These are phyloP conservation scores for Melanaphis sacchari DNA, from an alignment of 1,140 invertebrate species.

Conservation along the genomic window DNA sequence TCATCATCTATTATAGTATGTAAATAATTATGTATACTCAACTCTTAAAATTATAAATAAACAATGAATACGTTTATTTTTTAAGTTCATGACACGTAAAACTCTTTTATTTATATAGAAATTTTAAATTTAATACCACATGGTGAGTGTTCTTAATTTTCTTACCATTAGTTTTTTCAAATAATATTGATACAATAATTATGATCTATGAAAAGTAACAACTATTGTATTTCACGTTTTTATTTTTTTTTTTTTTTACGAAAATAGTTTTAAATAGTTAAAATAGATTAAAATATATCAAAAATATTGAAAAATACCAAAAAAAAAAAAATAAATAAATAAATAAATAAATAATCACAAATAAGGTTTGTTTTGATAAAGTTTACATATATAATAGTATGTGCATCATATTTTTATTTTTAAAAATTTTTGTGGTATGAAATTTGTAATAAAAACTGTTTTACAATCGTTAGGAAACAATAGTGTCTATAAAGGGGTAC, in stretches of 20 bases:
- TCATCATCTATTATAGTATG: too few species aligned
- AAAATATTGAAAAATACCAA: background rate
- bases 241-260: background rate
- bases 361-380: background rate
- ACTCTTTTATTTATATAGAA: background rate
- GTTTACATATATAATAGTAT: background rate
- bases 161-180: too few species aligned
- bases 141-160: too few species aligned
- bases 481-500: constrained; percentile 9
- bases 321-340: too few species aligned
- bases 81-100: too few species aligned
- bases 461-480: constrained; percentile 5
- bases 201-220: background rate
- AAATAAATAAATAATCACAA: background rate
- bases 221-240: too few species aligned
- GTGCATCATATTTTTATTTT: background rate
- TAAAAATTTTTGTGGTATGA: background rate
- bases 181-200: background rate
- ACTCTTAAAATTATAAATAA: too few species aligned
- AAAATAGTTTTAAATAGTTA: background rate
- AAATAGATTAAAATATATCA: background rate
- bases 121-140: background rate
- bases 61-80: too few species aligned
- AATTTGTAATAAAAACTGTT: constrained; percentile 10
- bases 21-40: too few species aligned